Evolutionary conservation across 2,113 vertebrate genomes (phyloP).

Genomic region (Tympanuchus pallidicinctus): DNA sequence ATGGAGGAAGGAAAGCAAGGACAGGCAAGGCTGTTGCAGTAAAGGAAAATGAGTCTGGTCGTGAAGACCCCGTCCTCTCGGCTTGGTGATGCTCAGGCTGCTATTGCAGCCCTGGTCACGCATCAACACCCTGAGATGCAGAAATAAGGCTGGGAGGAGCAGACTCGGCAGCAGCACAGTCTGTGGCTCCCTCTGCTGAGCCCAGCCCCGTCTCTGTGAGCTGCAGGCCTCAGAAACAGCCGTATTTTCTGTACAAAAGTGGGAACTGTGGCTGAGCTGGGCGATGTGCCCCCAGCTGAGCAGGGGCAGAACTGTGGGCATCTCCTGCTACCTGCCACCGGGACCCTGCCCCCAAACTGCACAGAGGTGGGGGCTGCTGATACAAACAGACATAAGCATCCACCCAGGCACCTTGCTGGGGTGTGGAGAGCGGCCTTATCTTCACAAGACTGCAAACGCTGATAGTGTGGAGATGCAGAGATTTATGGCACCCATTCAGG

Average conservation of each 20-base stretch:
- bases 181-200: conserved; percentile 68
- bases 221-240: no score
- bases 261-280: no score
- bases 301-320: fast-evolving
- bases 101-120: not conserved
- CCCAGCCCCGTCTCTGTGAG: not conserved
- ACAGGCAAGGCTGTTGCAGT: not conserved
- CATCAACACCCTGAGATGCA: not conserved
- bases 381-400: not conserved
- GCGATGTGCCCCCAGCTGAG: no score
- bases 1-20: not conserved
- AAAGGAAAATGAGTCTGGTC: not conserved
- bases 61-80: fast-evolving
- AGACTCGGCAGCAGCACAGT: not conserved
- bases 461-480: fast-evolving
- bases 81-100: not conserved
- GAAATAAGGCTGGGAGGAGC: not conserved
- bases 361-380: not conserved
- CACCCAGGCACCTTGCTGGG: not conserved
- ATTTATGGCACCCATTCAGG: fast-evolving
- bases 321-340: fast-evolving
- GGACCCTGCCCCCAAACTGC: no score
- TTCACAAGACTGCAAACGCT: not conserved
- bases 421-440: not conserved
- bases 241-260: no score